Evolutionary conservation across 2,888 invertebrate species (phyloP), one percentile per base, ranked within the genome.

Genomic region (Zaprionus lineosus): DNA sequence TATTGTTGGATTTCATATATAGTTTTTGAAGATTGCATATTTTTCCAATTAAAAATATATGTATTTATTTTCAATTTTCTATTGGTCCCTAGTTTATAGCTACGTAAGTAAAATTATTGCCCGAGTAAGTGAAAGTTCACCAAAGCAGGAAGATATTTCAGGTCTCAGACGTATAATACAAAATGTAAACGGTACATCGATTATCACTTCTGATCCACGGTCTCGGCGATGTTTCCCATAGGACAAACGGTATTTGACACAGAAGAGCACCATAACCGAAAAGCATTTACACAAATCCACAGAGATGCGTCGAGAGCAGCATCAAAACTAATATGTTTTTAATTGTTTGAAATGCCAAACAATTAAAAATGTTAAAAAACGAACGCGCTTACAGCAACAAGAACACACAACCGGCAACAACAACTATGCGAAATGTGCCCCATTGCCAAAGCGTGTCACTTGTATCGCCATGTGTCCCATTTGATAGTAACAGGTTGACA

Each of bases 261-360:
- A 24, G 2, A 19, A 3, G 19, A 19, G 2, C 14, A 21, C 9
- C 33, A 2, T 18, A 1, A 34, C 0, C 29, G 2, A 28, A 1
- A 28, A 4, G 12, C 6, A 2, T 26, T 9, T 8, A n/a, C 2
- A 9, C 9, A 28, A 0, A 12, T 5, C 11, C 5, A 26, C 34
- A 60, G 79, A 75, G 68, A 70, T 40, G 39, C 47, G 47, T 34
- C 29, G 31, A 50, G 53, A 34, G 37, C 61, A 41, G 44, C 39
- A 52, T 40, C 39, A 41, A 59, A 62, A 46, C 62, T 84, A 84
- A 79, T 84, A 64, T 61, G 78, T 77, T 79, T 79, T 77, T 84
- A 79, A 79, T 79, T 84, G 81, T 51, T 61, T 61, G 67, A 79
- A 81, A 72, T 74, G 78, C 68, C 50, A 81, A 81, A 68, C 68